phyloP scores from a whole-genome alignment of 1,140 invertebrate species.

The Orussus abietinus region DNA sequence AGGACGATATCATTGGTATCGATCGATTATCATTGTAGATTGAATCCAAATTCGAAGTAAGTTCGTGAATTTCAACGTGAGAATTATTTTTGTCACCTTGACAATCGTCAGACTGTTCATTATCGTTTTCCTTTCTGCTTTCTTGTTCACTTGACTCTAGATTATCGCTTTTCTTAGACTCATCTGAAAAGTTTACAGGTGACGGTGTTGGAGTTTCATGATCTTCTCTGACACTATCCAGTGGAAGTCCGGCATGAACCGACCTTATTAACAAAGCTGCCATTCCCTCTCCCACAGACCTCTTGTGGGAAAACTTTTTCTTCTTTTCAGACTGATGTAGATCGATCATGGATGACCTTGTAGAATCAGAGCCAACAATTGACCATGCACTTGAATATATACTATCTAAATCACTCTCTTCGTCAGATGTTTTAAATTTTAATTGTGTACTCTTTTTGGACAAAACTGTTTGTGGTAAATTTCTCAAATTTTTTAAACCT shows the following conservation, averaged over 20 bases:
- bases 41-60: not conserved
- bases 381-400: slow-evolving; percentile 33
- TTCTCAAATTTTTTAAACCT: slow-evolving; percentile 55
- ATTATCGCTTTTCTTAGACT: slow-evolving; percentile 3
- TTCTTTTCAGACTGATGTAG: slow-evolving; percentile 25
- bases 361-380: slow-evolving; percentile 27
- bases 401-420: slow-evolving; percentile 38
- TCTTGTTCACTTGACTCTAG: not conserved
- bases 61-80: not conserved
- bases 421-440: slow-evolving; percentile 43
- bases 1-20: slow-evolving; percentile 41
- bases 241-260: slow-evolving; percentile 55
- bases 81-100: not conserved
- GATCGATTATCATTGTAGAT: slow-evolving; percentile 6
- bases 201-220: slow-evolving; percentile 49
- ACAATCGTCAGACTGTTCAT: not conserved
- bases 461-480: slow-evolving; percentile 56
- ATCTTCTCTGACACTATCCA: slow-evolving; percentile 58
- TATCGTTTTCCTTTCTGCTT: not conserved
- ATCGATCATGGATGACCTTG: slow-evolving; percentile 22
- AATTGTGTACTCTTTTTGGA: slow-evolving; percentile 50
- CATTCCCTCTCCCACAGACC: slow-evolving; percentile 57
- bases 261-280: slow-evolving; percentile 63
- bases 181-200: slow-evolving; percentile 32
- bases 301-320: slow-evolving; percentile 55